Evolutionary conservation across 2,888 invertebrate genomes (phyloP).

Genomic region (Leptura quadrifasciata): DNA sequence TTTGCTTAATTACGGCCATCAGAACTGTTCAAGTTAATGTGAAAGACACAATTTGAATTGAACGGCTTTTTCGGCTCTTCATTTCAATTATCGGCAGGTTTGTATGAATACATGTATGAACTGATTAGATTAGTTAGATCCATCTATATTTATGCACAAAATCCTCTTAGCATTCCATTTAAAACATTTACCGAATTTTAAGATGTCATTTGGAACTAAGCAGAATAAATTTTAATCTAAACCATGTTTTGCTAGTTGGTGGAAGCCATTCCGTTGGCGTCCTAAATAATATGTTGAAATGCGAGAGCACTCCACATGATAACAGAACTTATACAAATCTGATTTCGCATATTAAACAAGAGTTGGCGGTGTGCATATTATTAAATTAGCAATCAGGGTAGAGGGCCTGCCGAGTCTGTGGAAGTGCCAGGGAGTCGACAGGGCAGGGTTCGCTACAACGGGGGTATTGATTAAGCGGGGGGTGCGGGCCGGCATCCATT

Average conservation of each 20-base stretch:
- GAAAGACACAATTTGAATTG: too few relatives aligned
- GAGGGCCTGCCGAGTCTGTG: constrained; percentile 54
- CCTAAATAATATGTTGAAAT: constrained; percentile 53
- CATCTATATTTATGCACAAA: not conserved
- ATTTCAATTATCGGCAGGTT: too few relatives aligned
- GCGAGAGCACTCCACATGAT: constrained; percentile 53
- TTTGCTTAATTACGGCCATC: too few relatives aligned
- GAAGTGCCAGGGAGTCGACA: constrained; percentile 46
- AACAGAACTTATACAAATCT: constrained; percentile 76
- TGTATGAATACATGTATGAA: too few relatives aligned
- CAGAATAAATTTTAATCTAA: constrained; percentile 27
- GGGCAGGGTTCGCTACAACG: constrained; percentile 38
- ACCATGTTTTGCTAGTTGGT: constrained; percentile 29
- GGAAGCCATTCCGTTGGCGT: constrained; percentile 28
- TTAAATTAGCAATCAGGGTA: constrained; percentile 73
- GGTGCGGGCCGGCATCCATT: constrained; percentile 61
- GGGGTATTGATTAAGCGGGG: constrained; percentile 66
- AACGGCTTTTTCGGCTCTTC: too few relatives aligned
- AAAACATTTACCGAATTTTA: constrained; percentile 1
- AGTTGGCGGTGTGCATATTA: constrained; percentile 73
- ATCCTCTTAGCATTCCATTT: not conserved
- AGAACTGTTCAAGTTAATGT: too few relatives aligned
- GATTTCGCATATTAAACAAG: constrained; percentile 74
- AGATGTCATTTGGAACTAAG: constrained; percentile 3
- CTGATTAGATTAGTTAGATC: not conserved